phyloP scores from a whole-genome alignment of 1,140 invertebrate genomes.

The Lethrus apterus region DNA sequence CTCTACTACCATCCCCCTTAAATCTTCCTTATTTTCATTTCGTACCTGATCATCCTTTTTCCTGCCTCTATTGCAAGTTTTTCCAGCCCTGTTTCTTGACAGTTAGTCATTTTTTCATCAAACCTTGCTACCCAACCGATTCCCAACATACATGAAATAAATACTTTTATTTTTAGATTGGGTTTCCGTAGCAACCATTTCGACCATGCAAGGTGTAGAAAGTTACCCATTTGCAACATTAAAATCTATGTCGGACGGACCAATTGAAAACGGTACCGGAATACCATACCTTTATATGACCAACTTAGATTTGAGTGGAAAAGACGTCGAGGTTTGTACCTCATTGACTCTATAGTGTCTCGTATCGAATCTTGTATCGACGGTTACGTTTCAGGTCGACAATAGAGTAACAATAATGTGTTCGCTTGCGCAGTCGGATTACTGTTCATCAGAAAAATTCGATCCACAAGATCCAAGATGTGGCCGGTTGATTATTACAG shows the following conservation, averaged over 20 bases:
- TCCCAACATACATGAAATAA: too few relatives aligned
- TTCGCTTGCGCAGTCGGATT: constrained; percentile 58
- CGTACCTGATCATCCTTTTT: too few relatives aligned
- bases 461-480: constrained; percentile 79
- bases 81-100: too few relatives aligned
- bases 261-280: constrained; percentile 58
- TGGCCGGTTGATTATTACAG: constrained; percentile 63
- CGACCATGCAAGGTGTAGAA: constrained; percentile 49
- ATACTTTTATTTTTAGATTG: constrained; percentile 50
- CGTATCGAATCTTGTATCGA: background rate
- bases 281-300: constrained; percentile 72
- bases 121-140: too few relatives aligned
- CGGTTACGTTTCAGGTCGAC: constrained; percentile 47
- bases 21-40: too few relatives aligned
- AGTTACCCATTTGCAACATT: constrained; percentile 69
- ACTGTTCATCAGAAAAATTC: constrained; percentile 53
- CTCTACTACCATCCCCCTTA: too few relatives aligned
- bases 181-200: constrained; percentile 67
- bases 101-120: too few relatives aligned
- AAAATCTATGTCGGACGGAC: constrained; percentile 66
- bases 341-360: background rate
- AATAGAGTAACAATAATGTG: constrained; percentile 59
- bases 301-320: constrained; percentile 63
- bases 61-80: too few relatives aligned
- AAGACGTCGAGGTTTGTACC: constrained; percentile 56